Evolutionary conservation across 2,113 vertebrate species (phyloP).

Genomic region (Anseranas semipalmata): DNA sequence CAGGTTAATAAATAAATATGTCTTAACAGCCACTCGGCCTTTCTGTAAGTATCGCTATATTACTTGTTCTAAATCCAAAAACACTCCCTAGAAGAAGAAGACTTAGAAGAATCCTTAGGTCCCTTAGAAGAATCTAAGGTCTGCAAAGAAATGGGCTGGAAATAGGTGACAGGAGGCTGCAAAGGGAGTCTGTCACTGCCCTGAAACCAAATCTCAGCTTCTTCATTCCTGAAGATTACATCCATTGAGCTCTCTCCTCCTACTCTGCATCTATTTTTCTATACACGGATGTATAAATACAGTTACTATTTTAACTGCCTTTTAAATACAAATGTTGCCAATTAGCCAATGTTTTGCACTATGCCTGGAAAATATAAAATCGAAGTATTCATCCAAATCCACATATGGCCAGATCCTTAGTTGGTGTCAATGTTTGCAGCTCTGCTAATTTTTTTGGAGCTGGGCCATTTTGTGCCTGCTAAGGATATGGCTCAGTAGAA

Average conservation of each 20-base stretch:
- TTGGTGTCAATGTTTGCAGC: background rate
- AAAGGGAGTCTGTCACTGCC: background rate
- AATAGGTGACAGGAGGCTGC: background rate
- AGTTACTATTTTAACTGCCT: background rate
- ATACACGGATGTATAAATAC: background rate
- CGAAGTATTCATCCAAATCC: background rate
- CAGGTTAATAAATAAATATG: background rate
- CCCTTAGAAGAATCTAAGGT: background rate
- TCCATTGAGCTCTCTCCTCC: background rate
- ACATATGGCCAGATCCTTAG: conserved; percentile 12
- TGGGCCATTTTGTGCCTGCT: background rate
- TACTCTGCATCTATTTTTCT: background rate
- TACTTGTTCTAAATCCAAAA: background rate
- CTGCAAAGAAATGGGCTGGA: background rate
- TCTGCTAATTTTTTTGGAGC: background rate
- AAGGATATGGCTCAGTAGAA: background rate
- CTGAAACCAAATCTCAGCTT: background rate
- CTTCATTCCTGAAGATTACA: background rate
- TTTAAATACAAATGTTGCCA: background rate
- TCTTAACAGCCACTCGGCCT: background rate
- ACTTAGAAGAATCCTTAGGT: too few relatives aligned
- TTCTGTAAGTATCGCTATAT: background rate
- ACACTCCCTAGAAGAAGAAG: background rate
- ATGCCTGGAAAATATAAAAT: background rate
- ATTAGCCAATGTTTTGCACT: background rate